These are phyloP conservation scores for Alces alces DNA, from an alignment of 2,113 vertebrate species.

Conservation along the genomic window DNA sequence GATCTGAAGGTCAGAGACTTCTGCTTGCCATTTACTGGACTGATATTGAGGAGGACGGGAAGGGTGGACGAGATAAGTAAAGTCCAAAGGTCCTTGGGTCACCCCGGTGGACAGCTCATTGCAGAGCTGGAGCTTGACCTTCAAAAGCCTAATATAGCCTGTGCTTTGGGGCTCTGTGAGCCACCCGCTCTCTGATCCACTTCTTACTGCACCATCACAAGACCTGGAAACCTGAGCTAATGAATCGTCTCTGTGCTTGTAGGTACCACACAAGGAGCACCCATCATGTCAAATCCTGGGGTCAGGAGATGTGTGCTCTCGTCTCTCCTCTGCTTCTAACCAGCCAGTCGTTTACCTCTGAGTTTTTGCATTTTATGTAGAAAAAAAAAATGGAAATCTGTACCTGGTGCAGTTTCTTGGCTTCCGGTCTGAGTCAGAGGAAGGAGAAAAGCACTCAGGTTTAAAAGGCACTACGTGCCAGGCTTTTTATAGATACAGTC, in stretches of 20 bases:
- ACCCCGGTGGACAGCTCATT: background rate
- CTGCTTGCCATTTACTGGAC: background rate
- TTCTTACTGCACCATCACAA: background rate
- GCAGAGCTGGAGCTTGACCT: background rate
- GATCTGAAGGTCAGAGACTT: background rate
- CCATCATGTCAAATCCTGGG: accelerated
- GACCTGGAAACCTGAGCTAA: background rate
- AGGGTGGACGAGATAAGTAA: background rate
- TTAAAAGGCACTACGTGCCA: slow-evolving; percentile 1
- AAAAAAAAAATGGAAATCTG: slow-evolving; percentile 31
- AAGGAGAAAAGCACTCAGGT: background rate
- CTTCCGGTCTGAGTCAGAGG: slow-evolving; percentile 42
- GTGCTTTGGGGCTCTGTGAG: background rate
- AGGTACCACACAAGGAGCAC: background rate
- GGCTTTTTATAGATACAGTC: slow-evolving; percentile 35
- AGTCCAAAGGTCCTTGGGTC: no score
- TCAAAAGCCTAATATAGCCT: background rate
- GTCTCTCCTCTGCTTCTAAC: background rate
- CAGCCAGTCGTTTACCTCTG: background rate
- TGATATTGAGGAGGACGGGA: no score
- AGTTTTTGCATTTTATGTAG: background rate
- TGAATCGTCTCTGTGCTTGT: background rate
- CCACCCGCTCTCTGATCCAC: background rate
- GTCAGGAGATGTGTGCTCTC: background rate
- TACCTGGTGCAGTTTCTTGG: slow-evolving; percentile 19